Conservation (phyloP, 2,888 invertebrate genomes). For the Coremacera marginata region DNA sequence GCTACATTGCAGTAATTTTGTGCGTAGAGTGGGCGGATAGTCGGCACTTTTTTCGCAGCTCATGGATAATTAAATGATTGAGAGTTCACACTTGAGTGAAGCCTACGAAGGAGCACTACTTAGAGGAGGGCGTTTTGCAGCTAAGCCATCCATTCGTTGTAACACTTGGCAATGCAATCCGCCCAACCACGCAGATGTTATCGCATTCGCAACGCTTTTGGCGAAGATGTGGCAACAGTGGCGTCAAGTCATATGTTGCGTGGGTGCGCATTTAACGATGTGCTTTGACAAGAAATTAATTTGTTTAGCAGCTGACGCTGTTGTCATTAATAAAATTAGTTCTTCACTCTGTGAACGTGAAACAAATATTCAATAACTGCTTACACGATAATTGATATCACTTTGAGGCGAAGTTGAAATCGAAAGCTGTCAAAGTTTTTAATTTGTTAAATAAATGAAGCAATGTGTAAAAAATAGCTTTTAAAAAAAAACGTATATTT, state of each 20-base stretch:
- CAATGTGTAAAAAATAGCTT: no score
- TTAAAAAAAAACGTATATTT: no score
- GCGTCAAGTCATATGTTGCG: background rate
- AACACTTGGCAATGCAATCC: conserved; percentile 55
- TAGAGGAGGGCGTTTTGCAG: background rate
- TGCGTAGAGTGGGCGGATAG: conserved; percentile 24
- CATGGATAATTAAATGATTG: background rate
- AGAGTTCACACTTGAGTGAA: background rate
- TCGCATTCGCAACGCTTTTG: conserved; percentile 58
- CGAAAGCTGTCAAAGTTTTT: no score
- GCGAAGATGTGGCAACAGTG: conserved; percentile 35
- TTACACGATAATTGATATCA: background rate
- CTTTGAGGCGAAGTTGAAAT: no score
- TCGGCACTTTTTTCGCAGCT: conserved; percentile 14
- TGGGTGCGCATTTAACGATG: background rate
- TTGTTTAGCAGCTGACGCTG: conserved; percentile 59
- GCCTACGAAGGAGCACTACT: background rate
- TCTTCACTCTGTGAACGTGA: background rate
- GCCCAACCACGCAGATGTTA: conserved; percentile 54
- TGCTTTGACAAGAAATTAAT: conserved; percentile 51
- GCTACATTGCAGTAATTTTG: background rate
- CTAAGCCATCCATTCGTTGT: background rate
- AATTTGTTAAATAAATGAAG: no score
- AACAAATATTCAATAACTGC: background rate
- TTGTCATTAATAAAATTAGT: background rate